A percentile compares a stretch with the other conserved stretches of the same genome.
These are phyloP conservation scores for Apodemus speciosus DNA, from an alignment of 2,113 vertebrate genomes.

Conservation along the genomic window DNA sequence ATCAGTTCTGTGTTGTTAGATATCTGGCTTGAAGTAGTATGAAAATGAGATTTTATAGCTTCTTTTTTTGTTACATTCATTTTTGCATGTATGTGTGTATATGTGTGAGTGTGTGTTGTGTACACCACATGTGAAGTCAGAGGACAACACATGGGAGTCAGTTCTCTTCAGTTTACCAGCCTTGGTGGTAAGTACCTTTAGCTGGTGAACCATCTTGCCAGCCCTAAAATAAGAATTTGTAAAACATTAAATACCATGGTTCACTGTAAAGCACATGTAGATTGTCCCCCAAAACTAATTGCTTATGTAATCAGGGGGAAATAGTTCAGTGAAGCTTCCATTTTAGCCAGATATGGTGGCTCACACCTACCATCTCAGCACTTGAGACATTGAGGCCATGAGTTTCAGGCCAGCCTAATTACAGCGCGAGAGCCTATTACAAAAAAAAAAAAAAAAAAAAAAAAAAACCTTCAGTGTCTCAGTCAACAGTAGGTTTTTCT, in stretches of 20 bases:
- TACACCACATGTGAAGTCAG: background rate
- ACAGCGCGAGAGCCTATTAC: background rate
- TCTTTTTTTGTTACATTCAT: background rate
- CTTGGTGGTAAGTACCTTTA: background rate
- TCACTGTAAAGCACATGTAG: constrained; percentile 48
- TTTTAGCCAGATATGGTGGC: background rate
- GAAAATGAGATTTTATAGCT: constrained; percentile 52
- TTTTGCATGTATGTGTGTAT: background rate
- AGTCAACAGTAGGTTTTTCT: constrained; percentile 10
- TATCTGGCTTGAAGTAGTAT: constrained; percentile 52
- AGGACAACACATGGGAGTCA: background rate
- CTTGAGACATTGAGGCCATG: background rate
- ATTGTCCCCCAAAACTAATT: constrained; percentile 11
- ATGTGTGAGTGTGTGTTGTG: background rate
- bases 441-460: background rate
- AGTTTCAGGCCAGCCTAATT: background rate
- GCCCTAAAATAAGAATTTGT: constrained; percentile 27
- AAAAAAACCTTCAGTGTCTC: background rate
- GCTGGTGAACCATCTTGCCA: background rate
- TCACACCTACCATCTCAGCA: background rate
- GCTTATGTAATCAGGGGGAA: constrained; percentile 15
- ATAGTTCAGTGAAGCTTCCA: constrained; percentile 12
- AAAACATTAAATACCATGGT: constrained; percentile 48
- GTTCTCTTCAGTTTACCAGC: background rate
- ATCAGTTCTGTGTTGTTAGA: constrained; percentile 43